These are phyloP conservation scores for Syrphus vitripennis DNA, from an alignment of 2,888 invertebrate species.

Conservation along the genomic window DNA sequence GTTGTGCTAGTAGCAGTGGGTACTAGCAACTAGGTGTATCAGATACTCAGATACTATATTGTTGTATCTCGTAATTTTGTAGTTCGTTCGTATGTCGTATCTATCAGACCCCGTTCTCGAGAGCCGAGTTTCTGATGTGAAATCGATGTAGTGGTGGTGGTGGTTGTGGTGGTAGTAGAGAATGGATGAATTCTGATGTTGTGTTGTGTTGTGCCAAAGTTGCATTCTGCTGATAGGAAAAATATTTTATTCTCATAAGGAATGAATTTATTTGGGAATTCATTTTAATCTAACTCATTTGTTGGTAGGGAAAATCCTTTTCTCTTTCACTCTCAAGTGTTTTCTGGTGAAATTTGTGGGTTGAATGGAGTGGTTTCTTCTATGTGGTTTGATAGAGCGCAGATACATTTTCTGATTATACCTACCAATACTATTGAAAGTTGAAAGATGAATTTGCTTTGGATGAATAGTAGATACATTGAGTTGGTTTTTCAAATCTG, in stretches of 20 bases:
- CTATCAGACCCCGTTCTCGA: conserved; percentile 1
- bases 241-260: conserved; percentile 28
- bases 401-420: conserved; percentile 56
- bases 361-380: conserved; percentile 53
- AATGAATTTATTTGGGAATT: conserved; percentile 42
- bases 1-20: background rate
- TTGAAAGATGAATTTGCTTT: conserved; percentile 53
- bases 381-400: conserved; percentile 68
- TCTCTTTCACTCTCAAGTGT: conserved; percentile 46
- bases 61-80: conserved; percentile 25
- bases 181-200: conserved; percentile 55
- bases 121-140: conserved; percentile 68
- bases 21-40: conserved; percentile 1
- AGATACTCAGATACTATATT: conserved; percentile 56
- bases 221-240: conserved; percentile 65
- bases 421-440: conserved; percentile 29
- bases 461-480: conserved; percentile 58
- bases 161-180: conserved; percentile 46
- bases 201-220: conserved; percentile 64
- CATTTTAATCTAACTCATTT: conserved; percentile 50
- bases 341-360: conserved; percentile 43
- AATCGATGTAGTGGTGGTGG: conserved; percentile 12
- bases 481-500: conserved; percentile 41
- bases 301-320: background rate
- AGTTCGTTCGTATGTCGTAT: background rate